These are phyloP conservation scores for Argyra leucocephala DNA, from an alignment of 2,888 invertebrate genomes.

Conservation along the genomic window DNA sequence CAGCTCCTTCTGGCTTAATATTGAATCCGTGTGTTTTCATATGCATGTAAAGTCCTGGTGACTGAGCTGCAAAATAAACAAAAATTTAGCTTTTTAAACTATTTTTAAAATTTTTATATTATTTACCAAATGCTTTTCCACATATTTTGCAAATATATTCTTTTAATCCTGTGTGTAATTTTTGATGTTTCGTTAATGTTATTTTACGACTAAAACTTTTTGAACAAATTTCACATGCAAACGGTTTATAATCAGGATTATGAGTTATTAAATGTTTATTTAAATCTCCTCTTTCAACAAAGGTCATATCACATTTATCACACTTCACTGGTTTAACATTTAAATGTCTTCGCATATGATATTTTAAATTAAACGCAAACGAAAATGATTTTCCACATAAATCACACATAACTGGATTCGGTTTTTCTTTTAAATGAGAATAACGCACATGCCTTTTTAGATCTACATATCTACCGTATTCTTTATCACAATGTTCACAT, in stretches of 20 bases:
- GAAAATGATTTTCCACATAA: constrained; percentile 19
- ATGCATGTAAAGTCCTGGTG: constrained; percentile 5
- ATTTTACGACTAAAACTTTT: constrained; percentile 16
- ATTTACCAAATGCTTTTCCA: constrained; percentile 16
- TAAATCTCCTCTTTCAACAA: constrained; percentile 13
- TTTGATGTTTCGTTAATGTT: constrained; percentile 16
- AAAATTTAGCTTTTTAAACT: background rate
- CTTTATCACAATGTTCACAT: constrained; percentile 7
- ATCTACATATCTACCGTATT: background rate
- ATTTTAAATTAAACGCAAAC: constrained; percentile 16
- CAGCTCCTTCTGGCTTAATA: constrained; percentile 9
- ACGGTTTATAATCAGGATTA: constrained; percentile 17
- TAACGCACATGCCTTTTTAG: background rate
- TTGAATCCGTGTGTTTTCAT: constrained; percentile 11
- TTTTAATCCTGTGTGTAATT: constrained; percentile 19
- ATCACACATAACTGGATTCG: constrained; percentile 15
- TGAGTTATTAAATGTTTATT: constrained; percentile 11
- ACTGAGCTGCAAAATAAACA: background rate
- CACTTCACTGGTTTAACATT: constrained; percentile 18
- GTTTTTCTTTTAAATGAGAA: background rate
- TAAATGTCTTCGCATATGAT: constrained; percentile 18
- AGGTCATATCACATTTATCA: constrained; percentile 16
- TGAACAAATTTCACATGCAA: constrained; percentile 17
- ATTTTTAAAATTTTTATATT: no score
- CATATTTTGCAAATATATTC: constrained; percentile 27